A percentile compares a stretch with the other conserved stretches of the same genome.
phyloP scores from a whole-genome alignment of 2,113 vertebrate species.

The Azemiops feae region DNA sequence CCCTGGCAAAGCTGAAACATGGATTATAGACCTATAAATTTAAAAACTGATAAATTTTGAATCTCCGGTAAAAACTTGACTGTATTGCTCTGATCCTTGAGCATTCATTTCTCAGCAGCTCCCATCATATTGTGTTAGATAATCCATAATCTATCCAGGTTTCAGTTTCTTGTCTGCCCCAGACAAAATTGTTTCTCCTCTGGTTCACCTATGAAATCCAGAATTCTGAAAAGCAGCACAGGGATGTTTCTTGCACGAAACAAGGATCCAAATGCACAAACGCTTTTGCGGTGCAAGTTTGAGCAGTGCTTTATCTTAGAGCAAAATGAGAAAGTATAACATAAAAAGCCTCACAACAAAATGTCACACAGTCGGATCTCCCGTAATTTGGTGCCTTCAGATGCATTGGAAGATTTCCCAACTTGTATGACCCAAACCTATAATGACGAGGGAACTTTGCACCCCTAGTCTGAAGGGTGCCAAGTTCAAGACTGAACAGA shows the following conservation, averaged over 20 bases:
- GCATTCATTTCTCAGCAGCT: not conserved
- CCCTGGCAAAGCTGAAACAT: not conserved
- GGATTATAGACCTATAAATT: not conserved
- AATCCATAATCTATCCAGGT: not conserved
- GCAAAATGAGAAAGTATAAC: not conserved
- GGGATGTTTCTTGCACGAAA: not conserved
- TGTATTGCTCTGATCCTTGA: not conserved
- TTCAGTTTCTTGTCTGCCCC: not conserved
- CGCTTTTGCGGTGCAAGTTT: not conserved
- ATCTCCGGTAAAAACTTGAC: not conserved
- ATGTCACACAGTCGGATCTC: not conserved
- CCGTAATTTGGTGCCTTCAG: not conserved
- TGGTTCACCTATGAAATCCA: not conserved
- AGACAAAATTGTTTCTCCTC: not conserved
- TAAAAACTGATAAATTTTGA: not conserved
- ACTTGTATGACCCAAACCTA: not conserved
- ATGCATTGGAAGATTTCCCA: not conserved
- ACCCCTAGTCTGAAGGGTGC: not conserved
- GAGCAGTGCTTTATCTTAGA: not conserved
- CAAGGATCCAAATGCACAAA: not conserved
- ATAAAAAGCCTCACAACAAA: not conserved
- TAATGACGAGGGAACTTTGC: not conserved
- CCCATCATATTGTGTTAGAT: not conserved
- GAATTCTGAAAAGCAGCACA: not conserved
- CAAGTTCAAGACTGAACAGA: not conserved